A percentile compares a stretch with the other conserved stretches of the same genome.
Evolutionary conservation across 1,140 invertebrate species (phyloP).

Genomic region (Copidosoma floridanum): DNA sequence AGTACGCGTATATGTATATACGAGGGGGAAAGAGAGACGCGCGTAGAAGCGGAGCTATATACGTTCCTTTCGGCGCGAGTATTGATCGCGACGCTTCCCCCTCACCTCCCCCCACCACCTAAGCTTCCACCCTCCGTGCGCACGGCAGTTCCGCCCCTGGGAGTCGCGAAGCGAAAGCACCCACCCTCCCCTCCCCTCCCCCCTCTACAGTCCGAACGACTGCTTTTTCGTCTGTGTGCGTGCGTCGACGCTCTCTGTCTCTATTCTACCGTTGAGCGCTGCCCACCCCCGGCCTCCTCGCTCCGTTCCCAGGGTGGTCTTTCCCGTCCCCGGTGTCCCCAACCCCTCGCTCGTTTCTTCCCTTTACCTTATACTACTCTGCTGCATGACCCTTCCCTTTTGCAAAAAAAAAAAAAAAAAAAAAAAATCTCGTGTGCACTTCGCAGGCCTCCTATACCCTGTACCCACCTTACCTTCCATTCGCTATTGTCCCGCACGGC

Average conservation of each 20-base stretch:
- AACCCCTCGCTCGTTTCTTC: not conserved
- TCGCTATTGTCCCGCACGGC: not conserved
- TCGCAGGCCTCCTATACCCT: constrained; percentile 23
- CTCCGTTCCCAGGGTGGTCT: constrained; percentile 31
- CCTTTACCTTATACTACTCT: too few relatives aligned
- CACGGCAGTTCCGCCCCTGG: constrained; percentile 28
- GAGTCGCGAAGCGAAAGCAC: constrained; percentile 7
- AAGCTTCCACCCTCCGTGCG: constrained; percentile 29
- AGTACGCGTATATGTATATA: too few relatives aligned
- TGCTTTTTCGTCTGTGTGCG: too few relatives aligned
- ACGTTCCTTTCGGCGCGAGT: too few relatives aligned
- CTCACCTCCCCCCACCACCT: not conserved
- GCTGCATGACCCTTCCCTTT: too few relatives aligned
- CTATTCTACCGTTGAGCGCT: constrained; percentile 15
- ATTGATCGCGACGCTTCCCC: not conserved
- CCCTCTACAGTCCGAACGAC: constrained; percentile 7
- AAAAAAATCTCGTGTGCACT: too few relatives aligned
- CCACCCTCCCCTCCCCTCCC: not conserved
- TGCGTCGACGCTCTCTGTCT: not conserved
- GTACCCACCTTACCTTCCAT: not conserved
- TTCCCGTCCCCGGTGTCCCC: not conserved
- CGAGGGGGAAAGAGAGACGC: not conserved
- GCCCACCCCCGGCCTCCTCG: too few relatives aligned
- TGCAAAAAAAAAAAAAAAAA: too few relatives aligned
- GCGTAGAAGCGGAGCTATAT: not conserved